Percentiles rank a stretch among this genome's conserved stretches.
phyloP scores from a whole-genome alignment of 2,888 invertebrate genomes.

The Lasioglossum figueresi region DNA sequence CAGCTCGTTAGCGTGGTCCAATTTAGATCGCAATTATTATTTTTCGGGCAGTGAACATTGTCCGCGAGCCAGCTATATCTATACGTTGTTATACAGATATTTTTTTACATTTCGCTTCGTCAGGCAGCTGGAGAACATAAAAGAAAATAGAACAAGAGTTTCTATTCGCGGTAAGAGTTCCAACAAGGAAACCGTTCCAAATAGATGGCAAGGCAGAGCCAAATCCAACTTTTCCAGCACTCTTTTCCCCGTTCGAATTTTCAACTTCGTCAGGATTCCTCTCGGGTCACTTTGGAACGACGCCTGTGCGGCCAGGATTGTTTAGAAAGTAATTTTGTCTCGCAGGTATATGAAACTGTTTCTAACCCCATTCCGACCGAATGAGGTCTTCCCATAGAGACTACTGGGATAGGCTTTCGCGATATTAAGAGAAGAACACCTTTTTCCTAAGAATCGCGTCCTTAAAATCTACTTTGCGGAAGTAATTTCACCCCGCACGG shows the following conservation, averaged over 20 bases:
- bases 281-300: slow-evolving; percentile 16
- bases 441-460: background rate
- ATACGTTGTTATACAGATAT: background rate
- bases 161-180: background rate
- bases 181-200: background rate
- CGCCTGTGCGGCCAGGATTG: background rate
- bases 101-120: slow-evolving; percentile 21
- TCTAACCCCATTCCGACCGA: slow-evolving; percentile 44
- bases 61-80: too few relatives aligned
- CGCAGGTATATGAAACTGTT: slow-evolving; percentile 37
- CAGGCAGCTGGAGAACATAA: background rate
- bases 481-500: background rate
- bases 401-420: slow-evolving; percentile 13
- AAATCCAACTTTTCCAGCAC: slow-evolving; percentile 9
- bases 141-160: background rate
- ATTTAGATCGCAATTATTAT: slow-evolving; percentile 50
- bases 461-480: background rate
- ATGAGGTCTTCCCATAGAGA: slow-evolving; percentile 33
- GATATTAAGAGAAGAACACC: slow-evolving; percentile 28
- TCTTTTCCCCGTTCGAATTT: background rate
- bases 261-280: slow-evolving; percentile 7
- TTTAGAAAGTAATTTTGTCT: slow-evolving; percentile 50
- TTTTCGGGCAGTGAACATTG: background rate
- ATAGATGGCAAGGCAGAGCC: background rate
- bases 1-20: slow-evolving; percentile 41